A percentile compares a stretch with the other conserved stretches of the same genome.
Conservation (phyloP, 2,888 invertebrate genomes). For the Nipponacmea schrenckii region DNA sequence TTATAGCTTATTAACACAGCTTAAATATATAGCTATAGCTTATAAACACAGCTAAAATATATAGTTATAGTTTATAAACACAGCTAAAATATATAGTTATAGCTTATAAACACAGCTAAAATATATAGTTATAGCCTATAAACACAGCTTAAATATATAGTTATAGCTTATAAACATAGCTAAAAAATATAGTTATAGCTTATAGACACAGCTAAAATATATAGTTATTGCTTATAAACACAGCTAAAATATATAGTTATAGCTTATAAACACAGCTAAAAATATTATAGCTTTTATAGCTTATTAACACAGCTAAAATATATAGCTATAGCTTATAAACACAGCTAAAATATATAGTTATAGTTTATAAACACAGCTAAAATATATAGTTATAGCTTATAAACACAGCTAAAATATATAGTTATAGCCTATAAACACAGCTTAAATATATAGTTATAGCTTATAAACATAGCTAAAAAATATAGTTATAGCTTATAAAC, state of each 20-base stretch:
- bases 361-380: conserved; percentile 73
- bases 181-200: neutral
- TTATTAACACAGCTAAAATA: too few species aligned
- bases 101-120: too few species aligned
- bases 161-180: neutral
- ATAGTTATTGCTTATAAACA: neutral
- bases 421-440: neutral
- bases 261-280: neutral
- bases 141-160: neutral
- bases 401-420: neutral
- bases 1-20: too few species aligned
- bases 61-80: too few species aligned
- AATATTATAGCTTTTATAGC: too few species aligned
- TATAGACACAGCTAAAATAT: neutral
- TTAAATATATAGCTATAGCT: too few species aligned
- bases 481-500: too few species aligned
- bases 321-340: too few species aligned
- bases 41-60: neutral
- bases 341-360: too few species aligned
- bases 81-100: too few species aligned
- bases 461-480: neutral
- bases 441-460: neutral
- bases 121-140: too few species aligned
- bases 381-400: conserved; percentile 21
- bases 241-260: neutral